Evolutionary conservation across 2,797 vertebrate species (phyloP).

Genomic region (Pseudochaenichthys georgianus): DNA sequence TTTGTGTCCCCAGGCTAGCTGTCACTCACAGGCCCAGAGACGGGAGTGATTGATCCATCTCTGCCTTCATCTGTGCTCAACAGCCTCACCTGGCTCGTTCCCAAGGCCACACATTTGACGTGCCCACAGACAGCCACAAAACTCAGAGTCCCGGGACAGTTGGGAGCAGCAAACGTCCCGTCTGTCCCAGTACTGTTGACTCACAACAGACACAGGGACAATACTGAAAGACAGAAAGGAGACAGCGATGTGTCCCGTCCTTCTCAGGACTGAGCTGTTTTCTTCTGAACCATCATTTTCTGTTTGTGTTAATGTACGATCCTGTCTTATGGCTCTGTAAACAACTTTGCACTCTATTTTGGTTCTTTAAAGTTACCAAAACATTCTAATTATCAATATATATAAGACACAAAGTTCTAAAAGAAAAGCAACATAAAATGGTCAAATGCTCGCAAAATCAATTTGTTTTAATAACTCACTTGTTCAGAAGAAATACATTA

Average conservation of each 20-base stretch:
- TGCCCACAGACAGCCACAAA: not conserved
- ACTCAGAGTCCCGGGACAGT: constrained; percentile 17
- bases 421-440: no score
- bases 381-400: no score
- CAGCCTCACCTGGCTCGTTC: constrained; percentile 74
- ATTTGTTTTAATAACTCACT: no score
- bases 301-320: not conserved
- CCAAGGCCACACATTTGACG: constrained; percentile 48
- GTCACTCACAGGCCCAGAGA: constrained; percentile 50
- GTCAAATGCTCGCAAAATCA: no score
- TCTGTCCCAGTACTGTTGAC: constrained; percentile 26
- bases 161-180: constrained; percentile 20
- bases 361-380: no score
- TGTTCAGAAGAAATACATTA: no score
- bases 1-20: constrained; percentile 60
- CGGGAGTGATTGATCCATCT: constrained; percentile 61
- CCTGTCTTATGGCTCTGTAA: no score
- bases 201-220: not conserved
- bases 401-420: no score
- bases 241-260: not conserved
- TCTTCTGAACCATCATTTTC: not conserved
- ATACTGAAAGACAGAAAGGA: constrained; percentile 1
- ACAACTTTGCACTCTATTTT: no score
- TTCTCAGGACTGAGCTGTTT: not conserved
- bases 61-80: constrained; percentile 61